Conservation (phyloP, 2,113 vertebrate genomes). For the Ophthalmolycus amberensis region DNA sequence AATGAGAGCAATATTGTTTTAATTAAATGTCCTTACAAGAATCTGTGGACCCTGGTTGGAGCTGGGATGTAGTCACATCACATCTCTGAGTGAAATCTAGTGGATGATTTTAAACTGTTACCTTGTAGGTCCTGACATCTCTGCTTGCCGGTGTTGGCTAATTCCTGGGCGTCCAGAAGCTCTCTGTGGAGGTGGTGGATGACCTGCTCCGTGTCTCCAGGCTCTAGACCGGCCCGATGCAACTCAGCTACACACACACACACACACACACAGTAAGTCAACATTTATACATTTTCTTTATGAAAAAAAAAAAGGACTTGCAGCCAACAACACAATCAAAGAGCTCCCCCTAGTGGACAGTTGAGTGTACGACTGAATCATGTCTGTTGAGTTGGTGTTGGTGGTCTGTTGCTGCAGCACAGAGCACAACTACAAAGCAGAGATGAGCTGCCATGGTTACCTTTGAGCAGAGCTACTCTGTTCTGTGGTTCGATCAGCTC, state of each 20-base stretch:
- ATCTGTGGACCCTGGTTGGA: neutral
- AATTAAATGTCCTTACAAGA: neutral
- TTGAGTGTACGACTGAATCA: neutral
- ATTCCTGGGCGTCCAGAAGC: slow-evolving; percentile 94
- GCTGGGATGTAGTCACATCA: neutral
- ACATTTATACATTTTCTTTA: neutral
- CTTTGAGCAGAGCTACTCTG: slow-evolving; percentile 94
- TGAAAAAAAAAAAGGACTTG: neutral
- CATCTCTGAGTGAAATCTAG: neutral
- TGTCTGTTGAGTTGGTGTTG: neutral
- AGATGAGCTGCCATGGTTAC: slow-evolving; percentile 75
- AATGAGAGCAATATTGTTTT: neutral
- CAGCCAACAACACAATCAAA: neutral
- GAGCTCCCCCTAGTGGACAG: slow-evolving; percentile 1
- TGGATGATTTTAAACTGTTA: slow-evolving; percentile 56
- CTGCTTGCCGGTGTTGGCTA: slow-evolving; percentile 95
- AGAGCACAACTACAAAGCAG: slow-evolving; percentile 1
- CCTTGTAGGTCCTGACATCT: slow-evolving; percentile 98
- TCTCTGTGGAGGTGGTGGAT: slow-evolving; percentile 94
- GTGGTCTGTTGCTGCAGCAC: neutral
- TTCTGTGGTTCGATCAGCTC: slow-evolving; percentile 94
- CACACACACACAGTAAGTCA: neutral
- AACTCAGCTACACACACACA: slow-evolving; percentile 86
- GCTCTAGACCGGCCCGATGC: slow-evolving; percentile 89
- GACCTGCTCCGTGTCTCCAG: slow-evolving; percentile 91